phyloP scores from a whole-genome alignment of 1,140 invertebrate genomes.

The Microvelia longipes region DNA sequence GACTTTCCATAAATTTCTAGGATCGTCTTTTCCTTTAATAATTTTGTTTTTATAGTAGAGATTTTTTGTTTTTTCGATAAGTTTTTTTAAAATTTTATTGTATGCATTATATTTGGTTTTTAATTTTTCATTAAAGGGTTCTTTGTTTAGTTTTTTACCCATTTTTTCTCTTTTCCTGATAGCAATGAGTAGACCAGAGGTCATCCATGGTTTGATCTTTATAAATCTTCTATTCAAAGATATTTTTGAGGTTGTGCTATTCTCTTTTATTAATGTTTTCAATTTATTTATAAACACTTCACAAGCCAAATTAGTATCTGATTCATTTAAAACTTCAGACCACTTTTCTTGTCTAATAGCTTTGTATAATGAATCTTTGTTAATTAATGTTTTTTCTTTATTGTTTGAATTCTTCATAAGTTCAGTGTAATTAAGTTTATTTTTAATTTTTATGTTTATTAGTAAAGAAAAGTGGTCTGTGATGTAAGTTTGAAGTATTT shows the following conservation, averaged over 20 bases:
- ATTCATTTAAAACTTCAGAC: background rate
- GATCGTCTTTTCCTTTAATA: background rate
- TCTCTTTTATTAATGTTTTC: background rate
- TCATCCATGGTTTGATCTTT: background rate
- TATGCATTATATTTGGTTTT: background rate
- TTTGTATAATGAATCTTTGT: background rate
- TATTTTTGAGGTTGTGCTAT: background rate
- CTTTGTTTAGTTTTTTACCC: background rate
- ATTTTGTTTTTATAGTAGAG: background rate
- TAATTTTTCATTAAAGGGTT: background rate
- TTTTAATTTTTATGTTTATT: background rate
- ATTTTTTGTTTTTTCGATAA: background rate
- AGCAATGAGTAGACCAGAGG: background rate
- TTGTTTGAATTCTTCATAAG: background rate
- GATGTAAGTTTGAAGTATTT: background rate
- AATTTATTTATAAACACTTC: background rate
- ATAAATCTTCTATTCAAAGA: background rate
- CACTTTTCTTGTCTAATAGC: background rate
- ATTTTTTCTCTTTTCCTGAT: background rate
- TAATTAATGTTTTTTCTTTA: too few relatives aligned
- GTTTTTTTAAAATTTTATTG: background rate
- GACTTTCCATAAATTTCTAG: background rate
- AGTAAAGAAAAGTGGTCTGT: background rate
- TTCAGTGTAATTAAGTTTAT: background rate
- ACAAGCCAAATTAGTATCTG: background rate